These are phyloP conservation scores for Drosophila orena DNA, from an alignment of 1,140 invertebrate species.

Conservation along the genomic window DNA sequence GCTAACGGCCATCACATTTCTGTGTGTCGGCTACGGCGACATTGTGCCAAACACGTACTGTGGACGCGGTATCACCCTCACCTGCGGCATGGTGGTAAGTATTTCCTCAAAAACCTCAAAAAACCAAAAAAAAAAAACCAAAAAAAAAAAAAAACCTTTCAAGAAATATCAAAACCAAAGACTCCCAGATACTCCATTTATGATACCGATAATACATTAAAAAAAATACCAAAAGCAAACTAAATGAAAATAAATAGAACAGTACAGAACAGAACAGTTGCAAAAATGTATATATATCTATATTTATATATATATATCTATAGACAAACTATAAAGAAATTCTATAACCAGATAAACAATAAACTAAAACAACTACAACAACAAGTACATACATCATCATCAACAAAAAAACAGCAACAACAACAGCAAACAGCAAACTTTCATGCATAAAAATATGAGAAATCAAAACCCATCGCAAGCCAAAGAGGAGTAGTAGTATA, in stretches of 20 bases:
- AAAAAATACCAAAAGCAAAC: constrained; percentile 23
- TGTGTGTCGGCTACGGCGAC: constrained; percentile 93
- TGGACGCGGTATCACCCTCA: constrained; percentile 95
- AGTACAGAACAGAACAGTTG: constrained; percentile 37
- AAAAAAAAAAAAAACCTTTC: constrained; percentile 9
- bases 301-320: constrained; percentile 3
- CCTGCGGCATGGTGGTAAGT: constrained; percentile 97
- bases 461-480: constrained; percentile 9
- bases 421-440: constrained; percentile 40
- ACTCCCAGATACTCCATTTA: constrained; percentile 36
- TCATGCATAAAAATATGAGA: constrained; percentile 29
- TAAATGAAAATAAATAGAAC: constrained; percentile 20
- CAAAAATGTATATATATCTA: background rate
- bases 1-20: constrained; percentile 96
- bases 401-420: constrained; percentile 38
- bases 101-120: constrained; percentile 67
- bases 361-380: constrained; percentile 39
- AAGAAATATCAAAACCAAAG: constrained; percentile 12
- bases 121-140: constrained; percentile 29
- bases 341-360: constrained; percentile 24
- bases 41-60: constrained; percentile 98
- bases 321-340: constrained; percentile 13
- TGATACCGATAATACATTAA: constrained; percentile 43
- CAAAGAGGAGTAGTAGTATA: constrained; percentile 2
- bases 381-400: constrained; percentile 49